These are phyloP conservation scores for Enteromius viviparus DNA, from an alignment of 2,797 vertebrate genomes.

Conservation along the genomic window DNA sequence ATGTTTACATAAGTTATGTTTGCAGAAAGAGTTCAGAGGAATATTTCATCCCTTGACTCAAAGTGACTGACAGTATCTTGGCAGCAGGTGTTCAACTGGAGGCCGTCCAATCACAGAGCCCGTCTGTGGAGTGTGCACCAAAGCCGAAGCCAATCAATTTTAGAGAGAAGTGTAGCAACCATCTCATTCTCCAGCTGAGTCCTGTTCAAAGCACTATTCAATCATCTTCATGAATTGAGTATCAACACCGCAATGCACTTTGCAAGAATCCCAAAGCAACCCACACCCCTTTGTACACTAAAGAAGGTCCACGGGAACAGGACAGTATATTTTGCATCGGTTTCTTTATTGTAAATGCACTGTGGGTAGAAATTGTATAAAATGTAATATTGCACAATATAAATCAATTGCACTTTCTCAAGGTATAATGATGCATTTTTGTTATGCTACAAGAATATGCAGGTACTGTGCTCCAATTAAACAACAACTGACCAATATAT, in stretches of 20 bases:
- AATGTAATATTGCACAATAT: slow-evolving; percentile 82
- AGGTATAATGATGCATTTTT: slow-evolving; percentile 76
- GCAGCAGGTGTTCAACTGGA: slow-evolving; percentile 59
- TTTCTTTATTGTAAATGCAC: slow-evolving; percentile 70
- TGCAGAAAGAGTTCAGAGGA: background rate
- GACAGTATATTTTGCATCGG: slow-evolving; percentile 53
- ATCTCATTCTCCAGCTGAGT: slow-evolving; percentile 58
- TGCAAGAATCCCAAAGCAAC: slow-evolving; percentile 42
- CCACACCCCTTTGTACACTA: slow-evolving; percentile 33
- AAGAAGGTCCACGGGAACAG: slow-evolving; percentile 34
- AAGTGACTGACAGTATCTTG: slow-evolving; percentile 51
- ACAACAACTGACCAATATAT: slow-evolving; percentile 28
- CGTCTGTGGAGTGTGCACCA: slow-evolving; percentile 35
- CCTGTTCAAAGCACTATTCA: slow-evolving; percentile 51
- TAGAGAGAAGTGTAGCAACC: slow-evolving; percentile 40
- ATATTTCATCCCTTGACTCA: slow-evolving; percentile 44
- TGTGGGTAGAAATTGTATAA: slow-evolving; percentile 82
- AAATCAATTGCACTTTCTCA: slow-evolving; percentile 87
- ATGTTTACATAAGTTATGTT: slow-evolving; percentile 32
- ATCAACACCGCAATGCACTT: slow-evolving; percentile 40
- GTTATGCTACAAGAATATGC: slow-evolving; percentile 78
- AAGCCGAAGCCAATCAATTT: slow-evolving; percentile 58
- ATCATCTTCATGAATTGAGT: slow-evolving; percentile 50
- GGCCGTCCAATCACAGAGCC: slow-evolving; percentile 55
- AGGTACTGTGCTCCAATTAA: slow-evolving; percentile 61